Evolutionary conservation across 2,113 vertebrate species (phyloP), one percentile per base, ranked within the genome.

Genomic region (Xiphophorus maculatus): DNA sequence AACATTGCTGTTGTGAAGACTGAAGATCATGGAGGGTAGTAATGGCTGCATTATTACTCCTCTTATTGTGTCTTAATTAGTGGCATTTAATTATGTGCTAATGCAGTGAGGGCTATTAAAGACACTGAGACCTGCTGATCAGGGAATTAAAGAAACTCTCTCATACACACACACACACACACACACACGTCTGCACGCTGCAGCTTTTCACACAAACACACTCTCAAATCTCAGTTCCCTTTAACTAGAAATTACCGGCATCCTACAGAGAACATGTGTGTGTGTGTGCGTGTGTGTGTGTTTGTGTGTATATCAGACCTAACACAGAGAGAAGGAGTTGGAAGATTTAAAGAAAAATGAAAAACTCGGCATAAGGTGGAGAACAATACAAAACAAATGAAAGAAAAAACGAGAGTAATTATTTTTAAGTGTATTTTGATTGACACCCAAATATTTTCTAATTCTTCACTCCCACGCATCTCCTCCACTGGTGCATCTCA

Each of bases 401-500:
- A 69, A 68, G 74, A 60, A 65, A 75, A 80, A 63, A 80, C 58
- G 66, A 72, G 77, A 30, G 58, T 29, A 48, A 64, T 76, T 61
- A 73, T 32, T 77, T 58, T 81, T 75, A 75, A 68, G 44, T 75
- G 64, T 51, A 69, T 69, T 80, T 88, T 82, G 42, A 91, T 89
- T 86, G 88, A 89, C 83, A 84, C 80, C 80, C 80, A 90, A 95
- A 91, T 93, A 92, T 84, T 78, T 91, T 93, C 94, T 91, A 94
- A 93, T 94, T 95, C 78, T 63, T 81, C 93, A 94, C 93, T 93
- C 95, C 91, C 90, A 87, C 91, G 91, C 93, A 89, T 90, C 83
- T 80, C 86, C 85, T 92, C 93, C 94, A 92, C 93, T 94, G 93
- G 93, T 95, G 95, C 94, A 95, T 96, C 94, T 96, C 95, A 96